Conservation (phyloP, 2,113 vertebrate genomes). For the Thinocorus orbignyianus region DNA sequence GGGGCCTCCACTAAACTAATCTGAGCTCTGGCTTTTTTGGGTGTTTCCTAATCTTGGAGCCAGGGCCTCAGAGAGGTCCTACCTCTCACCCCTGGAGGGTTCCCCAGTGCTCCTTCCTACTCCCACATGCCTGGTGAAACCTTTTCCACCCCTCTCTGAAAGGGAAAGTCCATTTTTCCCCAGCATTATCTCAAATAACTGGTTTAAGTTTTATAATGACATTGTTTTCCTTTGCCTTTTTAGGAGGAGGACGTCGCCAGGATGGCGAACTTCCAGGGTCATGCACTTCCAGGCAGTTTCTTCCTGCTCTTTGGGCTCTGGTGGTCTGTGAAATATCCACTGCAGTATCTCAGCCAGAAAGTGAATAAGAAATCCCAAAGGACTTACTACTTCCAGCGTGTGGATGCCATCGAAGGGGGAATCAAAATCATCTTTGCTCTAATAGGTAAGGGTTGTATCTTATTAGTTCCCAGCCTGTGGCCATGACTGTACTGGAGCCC, state of each 20-base stretch:
- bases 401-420: constrained; percentile 85
- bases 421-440: constrained; percentile 77
- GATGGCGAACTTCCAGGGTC: constrained; percentile 97
- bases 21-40: neutral
- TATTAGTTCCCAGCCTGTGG: neutral
- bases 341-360: constrained; percentile 77
- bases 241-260: neutral
- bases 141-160: neutral
- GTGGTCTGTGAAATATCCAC: constrained; percentile 85
- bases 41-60: neutral
- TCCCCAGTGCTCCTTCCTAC: neutral
- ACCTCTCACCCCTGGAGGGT: neutral
- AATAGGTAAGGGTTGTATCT: constrained; percentile 78
- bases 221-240: neutral
- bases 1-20: neutral
- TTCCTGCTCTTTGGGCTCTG: constrained; percentile 90
- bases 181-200: neutral
- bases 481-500: neutral
- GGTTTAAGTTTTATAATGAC: neutral
- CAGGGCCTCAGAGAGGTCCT: neutral
- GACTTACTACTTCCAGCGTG: constrained; percentile 54
- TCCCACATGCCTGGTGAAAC: neutral
- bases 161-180: neutral
- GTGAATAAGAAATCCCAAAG: constrained; percentile 38
- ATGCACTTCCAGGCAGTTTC: constrained; percentile 91